Conservation (phyloP, 2,113 vertebrate genomes). For the Tyto alba region DNA sequence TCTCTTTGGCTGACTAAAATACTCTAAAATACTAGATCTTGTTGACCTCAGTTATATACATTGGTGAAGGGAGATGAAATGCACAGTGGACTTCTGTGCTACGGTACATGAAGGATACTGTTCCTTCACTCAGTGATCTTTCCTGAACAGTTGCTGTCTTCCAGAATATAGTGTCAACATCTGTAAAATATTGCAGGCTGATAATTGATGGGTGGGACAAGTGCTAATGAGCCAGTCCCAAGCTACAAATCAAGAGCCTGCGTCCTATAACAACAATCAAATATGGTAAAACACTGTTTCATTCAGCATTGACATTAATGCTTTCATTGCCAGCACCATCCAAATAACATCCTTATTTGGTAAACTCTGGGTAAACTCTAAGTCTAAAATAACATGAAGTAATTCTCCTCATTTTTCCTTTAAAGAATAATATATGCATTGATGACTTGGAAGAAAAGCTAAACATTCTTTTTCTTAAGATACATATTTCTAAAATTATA, state of each 20-base stretch:
- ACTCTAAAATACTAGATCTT: neutral
- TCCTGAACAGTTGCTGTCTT: neutral
- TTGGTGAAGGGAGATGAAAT: neutral
- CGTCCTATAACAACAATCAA: neutral
- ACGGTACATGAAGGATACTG: neutral
- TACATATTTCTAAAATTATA: neutral
- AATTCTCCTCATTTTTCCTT: neutral
- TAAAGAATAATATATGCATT: neutral
- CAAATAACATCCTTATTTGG: neutral
- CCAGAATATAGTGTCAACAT: neutral
- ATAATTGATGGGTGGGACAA: neutral
- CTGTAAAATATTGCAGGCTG: neutral
- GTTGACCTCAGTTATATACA: neutral
- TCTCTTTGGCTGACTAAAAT: neutral
- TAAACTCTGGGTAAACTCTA: neutral
- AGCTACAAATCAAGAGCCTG: neutral
- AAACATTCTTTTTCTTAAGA: neutral
- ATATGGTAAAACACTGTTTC: neutral
- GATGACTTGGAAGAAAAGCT: neutral
- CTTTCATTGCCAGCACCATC: neutral
- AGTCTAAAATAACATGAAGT: neutral
- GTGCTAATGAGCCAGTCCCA: neutral
- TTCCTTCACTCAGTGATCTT: neutral
- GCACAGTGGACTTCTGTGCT: neutral
- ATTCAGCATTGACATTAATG: neutral